phyloP scores from a whole-genome alignment of 2,113 vertebrate genomes.

The Plestiodon gilberti region DNA sequence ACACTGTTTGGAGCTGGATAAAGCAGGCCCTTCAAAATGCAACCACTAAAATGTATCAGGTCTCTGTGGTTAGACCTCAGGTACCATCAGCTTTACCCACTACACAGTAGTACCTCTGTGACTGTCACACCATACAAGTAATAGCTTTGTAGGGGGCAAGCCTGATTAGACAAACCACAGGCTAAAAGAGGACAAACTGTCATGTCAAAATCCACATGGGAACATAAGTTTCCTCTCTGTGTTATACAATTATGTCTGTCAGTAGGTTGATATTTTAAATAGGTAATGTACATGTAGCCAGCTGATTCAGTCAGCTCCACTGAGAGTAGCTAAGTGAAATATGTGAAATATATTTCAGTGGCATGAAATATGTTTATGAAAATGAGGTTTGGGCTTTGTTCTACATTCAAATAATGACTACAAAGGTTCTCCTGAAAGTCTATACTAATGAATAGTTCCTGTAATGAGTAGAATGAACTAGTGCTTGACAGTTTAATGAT shows the following conservation, averaged over 20 bases:
- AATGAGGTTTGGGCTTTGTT: background rate
- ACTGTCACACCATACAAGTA: conserved; percentile 49
- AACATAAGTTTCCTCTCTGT: conserved; percentile 42
- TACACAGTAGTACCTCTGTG: conserved; percentile 23
- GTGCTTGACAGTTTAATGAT: background rate
- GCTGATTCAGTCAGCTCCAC: background rate
- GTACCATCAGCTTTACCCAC: conserved; percentile 48
- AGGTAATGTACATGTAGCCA: background rate
- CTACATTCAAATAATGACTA: conserved; percentile 1
- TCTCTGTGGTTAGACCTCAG: conserved; percentile 60
- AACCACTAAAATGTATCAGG: conserved; percentile 27
- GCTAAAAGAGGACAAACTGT: conserved; percentile 62
- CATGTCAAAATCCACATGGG: conserved; percentile 64
- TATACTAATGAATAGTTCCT: conserved; percentile 14
- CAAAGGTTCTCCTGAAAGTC: background rate
- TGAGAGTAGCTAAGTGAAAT: background rate
- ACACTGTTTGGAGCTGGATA: conserved; percentile 5
- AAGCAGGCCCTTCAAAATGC: conserved; percentile 21
- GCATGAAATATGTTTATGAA: conserved; percentile 5
- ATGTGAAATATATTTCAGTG: too few species aligned
- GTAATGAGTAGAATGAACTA: background rate
- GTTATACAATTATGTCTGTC: conserved; percentile 42
- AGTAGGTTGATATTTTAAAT: conserved; percentile 36
- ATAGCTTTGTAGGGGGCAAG: conserved; percentile 54
- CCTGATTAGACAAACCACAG: conserved; percentile 54